These are phyloP conservation scores for Scaptomyza flava DNA, from an alignment of 2,888 invertebrate species.

Conservation along the genomic window DNA sequence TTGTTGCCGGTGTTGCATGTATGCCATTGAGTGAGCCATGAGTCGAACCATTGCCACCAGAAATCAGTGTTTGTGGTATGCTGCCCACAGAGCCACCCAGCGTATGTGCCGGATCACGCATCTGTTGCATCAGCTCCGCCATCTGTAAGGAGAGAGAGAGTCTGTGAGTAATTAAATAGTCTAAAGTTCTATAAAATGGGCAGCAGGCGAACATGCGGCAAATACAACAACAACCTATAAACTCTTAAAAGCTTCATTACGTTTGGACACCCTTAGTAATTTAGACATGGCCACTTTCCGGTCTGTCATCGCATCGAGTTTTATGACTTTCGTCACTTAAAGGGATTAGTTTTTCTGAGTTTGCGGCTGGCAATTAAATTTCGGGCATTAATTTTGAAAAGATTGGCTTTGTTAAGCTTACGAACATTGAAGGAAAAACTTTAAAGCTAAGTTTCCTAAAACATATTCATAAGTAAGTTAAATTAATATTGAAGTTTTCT, in stretches of 20 bases:
- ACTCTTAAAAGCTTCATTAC: conserved; percentile 4
- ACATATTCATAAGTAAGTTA: not conserved
- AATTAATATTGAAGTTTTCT: too few species aligned
- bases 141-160: conserved; percentile 69
- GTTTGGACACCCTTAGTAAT: not conserved
- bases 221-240: conserved; percentile 1
- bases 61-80: conserved; percentile 83
- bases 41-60: conserved; percentile 61
- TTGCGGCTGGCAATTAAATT: conserved; percentile 32
- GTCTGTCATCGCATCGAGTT: conserved; percentile 32
- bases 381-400: conserved; percentile 34
- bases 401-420: conserved; percentile 24
- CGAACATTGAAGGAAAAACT: conserved; percentile 17
- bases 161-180: not conserved
- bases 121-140: conserved; percentile 85
- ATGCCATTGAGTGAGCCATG: conserved; percentile 72
- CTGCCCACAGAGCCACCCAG: conserved; percentile 84
- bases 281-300: conserved; percentile 11
- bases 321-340: conserved; percentile 49
- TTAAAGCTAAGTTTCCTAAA: conserved; percentile 19
- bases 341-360: conserved; percentile 16
- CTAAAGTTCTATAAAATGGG: not conserved
- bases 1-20: conserved; percentile 84
- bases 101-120: conserved; percentile 84
- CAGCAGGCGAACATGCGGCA: conserved; percentile 31